Conservation (phyloP, 1,140 invertebrate genomes). For the Hypothenemus hampei region DNA sequence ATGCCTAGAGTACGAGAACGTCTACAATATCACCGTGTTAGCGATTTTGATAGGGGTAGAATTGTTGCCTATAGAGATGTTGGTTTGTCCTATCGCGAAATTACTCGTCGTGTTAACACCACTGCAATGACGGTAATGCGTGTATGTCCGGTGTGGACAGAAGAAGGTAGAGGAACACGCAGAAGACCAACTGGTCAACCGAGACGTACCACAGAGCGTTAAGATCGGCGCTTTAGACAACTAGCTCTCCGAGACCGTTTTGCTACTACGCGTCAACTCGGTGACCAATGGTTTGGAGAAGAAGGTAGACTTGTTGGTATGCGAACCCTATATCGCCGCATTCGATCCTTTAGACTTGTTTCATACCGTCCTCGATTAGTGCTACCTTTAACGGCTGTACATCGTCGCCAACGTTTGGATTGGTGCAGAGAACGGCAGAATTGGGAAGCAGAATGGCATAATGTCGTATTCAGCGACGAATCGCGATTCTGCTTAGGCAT, state of each 20-base stretch:
- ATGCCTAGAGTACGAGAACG: background rate
- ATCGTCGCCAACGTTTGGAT: slow-evolving; percentile 10
- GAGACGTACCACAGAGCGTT: slow-evolving; percentile 5
- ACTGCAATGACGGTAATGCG: background rate
- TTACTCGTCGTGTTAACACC: background rate
- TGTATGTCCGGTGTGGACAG: slow-evolving; percentile 14
- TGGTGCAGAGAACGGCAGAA: slow-evolving; percentile 12
- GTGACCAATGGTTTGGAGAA: slow-evolving; percentile 20
- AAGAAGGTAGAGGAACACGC: slow-evolving; percentile 13
- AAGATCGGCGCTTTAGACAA: slow-evolving; percentile 8
- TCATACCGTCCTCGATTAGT: slow-evolving; percentile 14
- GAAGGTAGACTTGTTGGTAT: slow-evolving; percentile 9
- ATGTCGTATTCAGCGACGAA: slow-evolving; percentile 32
- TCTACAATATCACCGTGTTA: background rate
- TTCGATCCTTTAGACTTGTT: slow-evolving; percentile 7
- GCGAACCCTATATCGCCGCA: slow-evolving; percentile 17
- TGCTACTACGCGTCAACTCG: slow-evolving; percentile 5
- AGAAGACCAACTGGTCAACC: slow-evolving; percentile 2
- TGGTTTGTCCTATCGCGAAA: slow-evolving; percentile 9
- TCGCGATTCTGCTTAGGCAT: slow-evolving; percentile 27
- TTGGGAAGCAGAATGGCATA: slow-evolving; percentile 27
- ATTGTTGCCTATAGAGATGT: background rate
- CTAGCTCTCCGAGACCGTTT: slow-evolving; percentile 12
- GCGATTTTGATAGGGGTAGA: slow-evolving; percentile 5
- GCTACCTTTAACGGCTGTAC: slow-evolving; percentile 12